Percentiles rank a stretch among this genome's conserved stretches.
phyloP scores from a whole-genome alignment of 2,797 vertebrate species.

The Myiotriccus ornatus region DNA sequence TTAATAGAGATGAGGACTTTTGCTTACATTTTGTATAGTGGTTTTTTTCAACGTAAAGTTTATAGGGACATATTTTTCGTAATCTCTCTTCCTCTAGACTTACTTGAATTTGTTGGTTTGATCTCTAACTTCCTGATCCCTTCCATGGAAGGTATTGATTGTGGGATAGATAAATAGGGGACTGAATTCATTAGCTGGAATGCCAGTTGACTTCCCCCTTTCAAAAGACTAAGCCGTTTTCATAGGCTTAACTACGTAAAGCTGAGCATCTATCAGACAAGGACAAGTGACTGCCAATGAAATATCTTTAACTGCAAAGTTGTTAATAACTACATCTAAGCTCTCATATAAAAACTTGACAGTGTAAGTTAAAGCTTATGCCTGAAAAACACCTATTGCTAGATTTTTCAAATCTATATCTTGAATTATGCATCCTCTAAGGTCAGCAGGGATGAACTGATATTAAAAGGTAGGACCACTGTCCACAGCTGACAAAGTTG shows the following conservation, averaged over 20 bases:
- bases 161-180: not conserved
- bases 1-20: not conserved
- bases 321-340: not conserved
- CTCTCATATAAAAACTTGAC: not conserved
- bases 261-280: not conserved
- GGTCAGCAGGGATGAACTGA: not conserved
- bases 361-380: not conserved
- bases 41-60: not conserved
- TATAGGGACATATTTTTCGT: not conserved
- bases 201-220: not conserved
- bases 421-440: not conserved
- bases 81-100: not conserved
- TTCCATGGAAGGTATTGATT: not conserved
- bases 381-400: not conserved
- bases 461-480: not conserved
- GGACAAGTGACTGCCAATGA: not conserved
- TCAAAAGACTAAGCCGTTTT: not conserved
- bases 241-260: not conserved
- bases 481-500: not conserved
- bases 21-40: not conserved
- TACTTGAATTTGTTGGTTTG: not conserved
- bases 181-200: not conserved
- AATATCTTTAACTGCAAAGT: not conserved
- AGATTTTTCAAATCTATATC: not conserved
- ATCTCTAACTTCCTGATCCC: not conserved